Evolutionary conservation across 1,140 invertebrate genomes (phyloP), one percentile per base, ranked within the genome.

Genomic region (Lepidurus arcticus): DNA sequence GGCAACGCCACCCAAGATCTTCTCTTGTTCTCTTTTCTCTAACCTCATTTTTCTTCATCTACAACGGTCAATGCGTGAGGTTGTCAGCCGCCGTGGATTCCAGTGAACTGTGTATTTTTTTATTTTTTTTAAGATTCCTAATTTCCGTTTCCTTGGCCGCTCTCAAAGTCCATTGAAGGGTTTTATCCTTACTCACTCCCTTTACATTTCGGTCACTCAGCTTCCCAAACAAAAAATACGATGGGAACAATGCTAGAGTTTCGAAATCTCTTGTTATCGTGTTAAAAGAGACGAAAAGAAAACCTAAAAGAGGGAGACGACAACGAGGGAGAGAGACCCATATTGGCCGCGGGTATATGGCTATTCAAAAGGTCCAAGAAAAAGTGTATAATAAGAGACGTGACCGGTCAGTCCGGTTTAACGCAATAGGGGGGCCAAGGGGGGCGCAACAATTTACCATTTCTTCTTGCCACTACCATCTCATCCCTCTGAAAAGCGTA

Each of bases 1-100:
- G 21, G 16, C 16, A 47, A 10, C 45, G 45, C 45, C 53, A 65
- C 53, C 53, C 53, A 65, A 65, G 53, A 9, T 65, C 45, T 47
- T 47, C 53, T 65, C 53, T 16, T 65, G 53, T 65, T 21, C 13
- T 65, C 21, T 65, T 65, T 65, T 65, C 53, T 65, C 16, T 65
- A 65, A 65, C 53, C 53, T 65, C 53, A 65, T 65, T 65, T 65
- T 65, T 65, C 53, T 65, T 65, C 53, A 65, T 65, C 53, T n/a
- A 21, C 53, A 65, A 65, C 53, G 53, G 53, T 65, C 53, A 65
- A 21, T 65, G 21, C 53, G 53, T 65, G 53, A 65, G 53, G 53
- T 65, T 65, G 53, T 65, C 53, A 65, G 53, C 53, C 53, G 53
- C 21, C 53, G 53, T 65, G 53, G 53, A 65, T 65, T 65, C 53